Base-by-base conservation (phyloP, 2,797 vertebrate species). In the Sparidentex hasta region DNA sequence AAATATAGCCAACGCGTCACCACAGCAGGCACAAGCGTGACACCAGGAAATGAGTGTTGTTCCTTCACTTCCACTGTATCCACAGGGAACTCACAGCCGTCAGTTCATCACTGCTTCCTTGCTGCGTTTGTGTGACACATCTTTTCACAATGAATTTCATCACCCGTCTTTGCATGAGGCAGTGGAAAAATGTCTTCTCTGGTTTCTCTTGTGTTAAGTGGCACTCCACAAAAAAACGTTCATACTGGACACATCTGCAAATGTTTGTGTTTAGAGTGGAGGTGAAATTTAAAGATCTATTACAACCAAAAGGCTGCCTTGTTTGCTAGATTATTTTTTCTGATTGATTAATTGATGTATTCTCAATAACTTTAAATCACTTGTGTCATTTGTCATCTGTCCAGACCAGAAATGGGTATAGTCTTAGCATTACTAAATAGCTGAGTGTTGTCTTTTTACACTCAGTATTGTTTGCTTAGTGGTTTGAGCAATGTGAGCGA, bases 81-180 rank as follows among this genome's bases (percentile, higher is more conserved):
- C 51, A 51, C 69, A 58, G 61, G 65, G 58, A 72, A 33, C 13
- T 63, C n/a, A 33, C 65, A 76, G 48, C 29, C 12, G 3, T 65
- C 44, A 54, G 25, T 55, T 27, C 44, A 73, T 65, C 59, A 46
- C 25, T 56, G 23, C 29, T 72, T 57, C 46, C 76, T 29, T 66
- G 76, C 71, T 73, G 50, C 0, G 0, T 57, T 58, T 33, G 25
- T 11, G 25, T 55, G 46, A 70, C 65, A 65, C 17, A 44, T 71
- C n/a, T 52, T 74, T 68, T 62, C 33, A 52, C 43, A 8, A 20
- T 16, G 65, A 18, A 69, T 80, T 76, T 85, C 62, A 73, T 78
- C 44, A 62, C 51, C 56, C 52, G 52, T 78, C 43, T 43, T 63
- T 29, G 43, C 67, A 5, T 44, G 44, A 70, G 58, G 51, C 46